Evolutionary conservation across 2,797 vertebrate genomes (phyloP).

Genomic region (Bufotes viridis): DNA sequence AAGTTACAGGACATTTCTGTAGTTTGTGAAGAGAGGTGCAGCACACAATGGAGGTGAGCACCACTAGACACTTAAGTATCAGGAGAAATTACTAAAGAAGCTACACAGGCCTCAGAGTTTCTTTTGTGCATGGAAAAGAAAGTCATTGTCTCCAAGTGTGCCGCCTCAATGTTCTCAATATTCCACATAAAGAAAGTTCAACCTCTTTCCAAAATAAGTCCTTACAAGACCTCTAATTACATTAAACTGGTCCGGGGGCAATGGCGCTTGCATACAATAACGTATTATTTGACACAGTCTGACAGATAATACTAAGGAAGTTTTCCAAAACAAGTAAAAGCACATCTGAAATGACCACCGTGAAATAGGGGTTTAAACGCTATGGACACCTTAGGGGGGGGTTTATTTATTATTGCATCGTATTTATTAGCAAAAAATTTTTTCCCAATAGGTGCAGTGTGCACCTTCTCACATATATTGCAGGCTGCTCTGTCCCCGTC

Average conservation of each 20-base stretch:
- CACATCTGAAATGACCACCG: conserved; percentile 35
- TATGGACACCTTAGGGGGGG: no score
- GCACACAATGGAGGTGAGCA: conserved; percentile 1
- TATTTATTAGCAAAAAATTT: no score
- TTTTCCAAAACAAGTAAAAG: conserved; percentile 36
- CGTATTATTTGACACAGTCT: conserved; percentile 28
- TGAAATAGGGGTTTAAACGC: not conserved
- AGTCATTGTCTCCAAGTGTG: conserved; percentile 44
- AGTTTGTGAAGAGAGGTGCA: not conserved
- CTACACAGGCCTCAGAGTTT: conserved; percentile 7
- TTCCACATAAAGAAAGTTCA: conserved; percentile 52
- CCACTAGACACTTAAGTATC: conserved; percentile 32
- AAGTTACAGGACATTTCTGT: not conserved
- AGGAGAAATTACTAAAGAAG: not conserved
- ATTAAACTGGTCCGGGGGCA: conserved; percentile 42
- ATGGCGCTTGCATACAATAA: conserved; percentile 46
- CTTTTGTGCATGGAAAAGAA: conserved; percentile 28
- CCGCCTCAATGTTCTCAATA: conserved; percentile 56
- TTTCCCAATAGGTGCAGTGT: no score
- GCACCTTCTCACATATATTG: no score
- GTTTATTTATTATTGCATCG: no score
- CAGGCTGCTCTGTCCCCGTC: no score
- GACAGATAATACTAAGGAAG: conserved; percentile 10
- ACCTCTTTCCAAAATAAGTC: conserved; percentile 53
- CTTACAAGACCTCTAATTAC: conserved; percentile 56